Evolutionary conservation across 2,888 invertebrate genomes (phyloP), one percentile per base, ranked within the genome.

Genomic region (Chrysina gloriosa): DNA sequence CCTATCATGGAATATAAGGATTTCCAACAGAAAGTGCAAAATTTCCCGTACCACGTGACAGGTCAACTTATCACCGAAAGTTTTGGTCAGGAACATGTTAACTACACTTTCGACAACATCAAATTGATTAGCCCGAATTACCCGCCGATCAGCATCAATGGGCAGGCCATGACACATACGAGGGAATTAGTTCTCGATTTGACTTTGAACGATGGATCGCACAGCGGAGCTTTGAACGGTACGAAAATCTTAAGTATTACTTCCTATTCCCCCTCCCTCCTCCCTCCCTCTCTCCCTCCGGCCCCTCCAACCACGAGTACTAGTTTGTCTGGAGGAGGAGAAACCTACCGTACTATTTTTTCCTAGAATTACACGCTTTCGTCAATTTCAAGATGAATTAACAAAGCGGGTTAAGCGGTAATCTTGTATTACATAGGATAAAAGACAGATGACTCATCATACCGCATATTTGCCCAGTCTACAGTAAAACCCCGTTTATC

Each of bases 1-100:
- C 94, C 94, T 0, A 77, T 93, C 0, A 82, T 93, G 25, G 89
- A 91, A 74, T 90, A 89, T 79, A 86, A 86, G 73, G 77, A 50
- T 3, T 65, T 88, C 4, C 90, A 91, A 0, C 86, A 85, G 11
- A 86, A 85, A 34, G 84, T 84, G 3, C 79, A 77, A 19, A 67
- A 82, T 2, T 74, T 80, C 45, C 81, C 84, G 2, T 83, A 89
- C 34, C 85, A 84, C 9, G 83, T 90, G 0, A 86, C 89, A 39
- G 91, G 88, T 68, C 77, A 80, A 70, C 75, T 84, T 2, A 77
- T 83, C 14, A 84, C 84, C 0, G 84, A 85, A 54, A 81, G 84
- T 3, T 9, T 6, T n/a, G n/a, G 7, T 0, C 48, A 47, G 21
- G 27, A 84, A 0, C 81, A 79, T 4, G 82, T 84, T 0, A 88